Conservation (phyloP, 2,888 invertebrate species). For the Drosophila lacicola region DNA sequence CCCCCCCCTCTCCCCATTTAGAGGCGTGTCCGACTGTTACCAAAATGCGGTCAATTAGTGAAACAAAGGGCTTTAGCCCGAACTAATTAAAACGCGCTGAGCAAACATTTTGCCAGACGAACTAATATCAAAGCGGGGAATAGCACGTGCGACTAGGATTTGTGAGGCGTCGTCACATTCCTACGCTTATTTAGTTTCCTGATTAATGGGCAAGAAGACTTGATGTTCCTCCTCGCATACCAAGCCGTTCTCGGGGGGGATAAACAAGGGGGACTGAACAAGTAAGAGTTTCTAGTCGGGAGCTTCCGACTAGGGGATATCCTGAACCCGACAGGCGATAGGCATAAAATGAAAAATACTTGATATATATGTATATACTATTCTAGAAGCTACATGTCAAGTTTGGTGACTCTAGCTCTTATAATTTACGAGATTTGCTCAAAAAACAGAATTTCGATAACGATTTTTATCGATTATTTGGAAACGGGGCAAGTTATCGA, state of each 20-base stretch:
- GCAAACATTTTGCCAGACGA: slow-evolving; percentile 37
- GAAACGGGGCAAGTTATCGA: too few relatives aligned
- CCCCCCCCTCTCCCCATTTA: not conserved
- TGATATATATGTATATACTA: too few relatives aligned
- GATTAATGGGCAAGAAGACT: slow-evolving; percentile 53
- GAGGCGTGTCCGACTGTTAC: slow-evolving; percentile 27
- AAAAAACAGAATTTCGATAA: too few relatives aligned
- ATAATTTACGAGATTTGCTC: too few relatives aligned
- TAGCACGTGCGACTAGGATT: slow-evolving; percentile 70
- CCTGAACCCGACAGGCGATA: too few relatives aligned
- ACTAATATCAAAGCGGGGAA: slow-evolving; percentile 28
- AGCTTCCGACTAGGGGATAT: too few relatives aligned
- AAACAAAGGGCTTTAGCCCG: slow-evolving; percentile 51
- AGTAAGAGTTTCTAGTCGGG: too few relatives aligned
- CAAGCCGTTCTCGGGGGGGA: not conserved
- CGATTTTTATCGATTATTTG: too few relatives aligned
- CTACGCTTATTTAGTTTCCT: slow-evolving; percentile 59
- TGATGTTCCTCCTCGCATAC: slow-evolving; percentile 23
- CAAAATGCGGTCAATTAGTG: slow-evolving; percentile 75
- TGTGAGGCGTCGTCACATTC: slow-evolving; percentile 58
- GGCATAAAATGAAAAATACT: too few relatives aligned
- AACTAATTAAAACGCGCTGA: slow-evolving; percentile 76
- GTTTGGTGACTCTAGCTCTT: too few relatives aligned
- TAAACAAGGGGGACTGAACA: too few relatives aligned
- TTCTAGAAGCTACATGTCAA: too few relatives aligned